Evolutionary conservation across 2,888 invertebrate species (phyloP).

Genomic region (Iselma pallidipennis): DNA sequence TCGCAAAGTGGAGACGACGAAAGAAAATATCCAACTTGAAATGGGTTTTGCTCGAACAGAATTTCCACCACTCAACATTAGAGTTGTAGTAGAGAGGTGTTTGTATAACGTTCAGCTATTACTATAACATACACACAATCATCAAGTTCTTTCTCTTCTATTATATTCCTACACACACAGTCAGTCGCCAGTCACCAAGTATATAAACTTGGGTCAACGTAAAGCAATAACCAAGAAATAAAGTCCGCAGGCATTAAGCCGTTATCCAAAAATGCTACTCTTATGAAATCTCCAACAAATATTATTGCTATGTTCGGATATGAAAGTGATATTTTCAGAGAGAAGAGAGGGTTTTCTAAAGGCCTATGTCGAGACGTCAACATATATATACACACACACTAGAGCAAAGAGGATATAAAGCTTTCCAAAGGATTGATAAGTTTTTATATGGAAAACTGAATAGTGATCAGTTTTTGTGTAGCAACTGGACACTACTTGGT

Average conservation of each 20-base stretch:
- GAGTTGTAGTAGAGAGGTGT: no score
- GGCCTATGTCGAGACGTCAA: background rate
- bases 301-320: slow-evolving; percentile 30
- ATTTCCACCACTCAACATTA: no score
- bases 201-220: slow-evolving; percentile 13
- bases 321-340: slow-evolving; percentile 29
- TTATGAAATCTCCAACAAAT: slow-evolving; percentile 30
- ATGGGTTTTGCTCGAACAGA: background rate
- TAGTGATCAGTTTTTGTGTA: no score
- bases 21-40: background rate
- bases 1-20: background rate
- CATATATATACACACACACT: background rate
- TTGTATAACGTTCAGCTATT: background rate
- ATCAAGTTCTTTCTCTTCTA: background rate
- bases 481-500: no score
- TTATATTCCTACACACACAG: background rate
- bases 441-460: background rate
- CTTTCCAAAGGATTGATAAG: background rate
- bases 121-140: background rate
- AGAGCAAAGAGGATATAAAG: background rate
- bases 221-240: slow-evolving; percentile 26
- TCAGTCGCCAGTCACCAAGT: no score
- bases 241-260: slow-evolving; percentile 25
- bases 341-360: background rate
- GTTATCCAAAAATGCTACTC: slow-evolving; percentile 23